phyloP scores from a whole-genome alignment of 2,797 vertebrate species.

The Pempheris klunzingeri region DNA sequence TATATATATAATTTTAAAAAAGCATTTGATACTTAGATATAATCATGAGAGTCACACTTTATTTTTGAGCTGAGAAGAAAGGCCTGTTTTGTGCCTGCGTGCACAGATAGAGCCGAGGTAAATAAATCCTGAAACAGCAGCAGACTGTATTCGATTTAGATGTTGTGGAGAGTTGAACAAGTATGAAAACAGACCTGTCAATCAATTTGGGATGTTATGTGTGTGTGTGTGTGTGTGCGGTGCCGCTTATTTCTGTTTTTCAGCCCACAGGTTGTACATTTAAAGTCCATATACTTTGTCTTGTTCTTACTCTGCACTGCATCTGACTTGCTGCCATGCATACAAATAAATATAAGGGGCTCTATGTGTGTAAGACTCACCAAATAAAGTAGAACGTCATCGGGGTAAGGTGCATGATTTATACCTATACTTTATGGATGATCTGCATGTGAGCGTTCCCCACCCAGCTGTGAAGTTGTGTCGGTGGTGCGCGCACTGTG shows the following conservation, averaged over 20 bases:
- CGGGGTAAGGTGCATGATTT: not conserved
- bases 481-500: not conserved
- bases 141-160: not conserved
- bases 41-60: not conserved
- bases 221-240: not conserved
- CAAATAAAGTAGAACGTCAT: not conserved
- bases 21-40: not conserved
- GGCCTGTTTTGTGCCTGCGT: not conserved
- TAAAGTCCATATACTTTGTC: not conserved
- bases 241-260: not conserved
- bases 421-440: not conserved
- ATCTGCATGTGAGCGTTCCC: not conserved
- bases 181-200: constrained; percentile 5
- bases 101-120: not conserved
- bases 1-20: not conserved
- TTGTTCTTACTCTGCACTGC: not conserved
- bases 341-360: constrained; percentile 6
- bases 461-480: not conserved
- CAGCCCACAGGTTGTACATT: not conserved
- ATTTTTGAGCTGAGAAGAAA: not conserved
- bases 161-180: not conserved
- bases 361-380: not conserved
- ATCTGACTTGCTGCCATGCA: not conserved
- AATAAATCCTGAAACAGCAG: not conserved
- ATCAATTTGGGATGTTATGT: not conserved